Evolutionary conservation across 1,140 invertebrate species (phyloP), one percentile per base, ranked within the genome.

Genomic region (Aporrectodea caliginosa): DNA sequence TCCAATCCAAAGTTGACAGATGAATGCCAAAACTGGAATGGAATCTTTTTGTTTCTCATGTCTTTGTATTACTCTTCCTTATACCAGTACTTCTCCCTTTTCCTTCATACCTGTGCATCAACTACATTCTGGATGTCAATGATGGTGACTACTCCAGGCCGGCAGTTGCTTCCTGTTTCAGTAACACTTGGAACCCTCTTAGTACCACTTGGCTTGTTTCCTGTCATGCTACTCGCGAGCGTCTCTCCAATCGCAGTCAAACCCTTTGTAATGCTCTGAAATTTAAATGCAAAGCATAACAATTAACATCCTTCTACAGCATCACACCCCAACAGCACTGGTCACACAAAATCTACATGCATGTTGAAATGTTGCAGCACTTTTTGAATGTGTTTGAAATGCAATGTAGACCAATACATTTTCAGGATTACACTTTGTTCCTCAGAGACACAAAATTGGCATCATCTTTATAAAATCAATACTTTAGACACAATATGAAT

Each of bases 171-270:
- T 72, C 87, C 85, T 31, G 85, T 82, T 27, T 81, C 85, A 68
- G 79, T 78, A 31, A 78, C 72, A 32, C 78, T 79, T 32, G 83
- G 84, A 29, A 79, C 72, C 78, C 84, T 85, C 78, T 84, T 87
- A 30, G 83, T 31, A 30, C n/a, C 16, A 34, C 16, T 34, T 32
- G 83, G 88, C 80, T 88, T 89, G 81, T 86, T 88, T 22, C 94
- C 94, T 0, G 94, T 94, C 29, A 97, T 89, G 85, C 94, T 96
- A 80, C 93, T 94, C 0, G 95, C 95, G 22, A 98, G 94, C 34
- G 93, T 95, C 87, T 98, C 97, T n/a, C 96, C 94, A 79, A 99
- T 90, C 74, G 95, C 95, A 1, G 87, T 89, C 81, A 90, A 84
- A 68, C 89, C 90, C 84, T 90, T 90, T 58, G 88, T 85, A 31